Evolutionary conservation across 1,140 invertebrate species (phyloP).

Genomic region (Aphis gossypii): DNA sequence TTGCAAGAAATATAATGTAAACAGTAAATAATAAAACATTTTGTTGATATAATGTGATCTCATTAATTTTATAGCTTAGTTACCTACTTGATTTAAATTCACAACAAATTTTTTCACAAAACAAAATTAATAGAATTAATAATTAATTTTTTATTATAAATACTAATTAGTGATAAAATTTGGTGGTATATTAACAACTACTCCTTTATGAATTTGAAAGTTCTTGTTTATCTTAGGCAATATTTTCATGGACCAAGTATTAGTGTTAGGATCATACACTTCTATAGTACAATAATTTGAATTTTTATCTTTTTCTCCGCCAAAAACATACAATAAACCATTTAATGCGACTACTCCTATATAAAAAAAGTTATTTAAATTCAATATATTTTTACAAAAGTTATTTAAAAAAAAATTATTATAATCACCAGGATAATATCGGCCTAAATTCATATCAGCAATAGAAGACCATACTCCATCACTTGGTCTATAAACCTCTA

Average conservation of each 20-base stretch:
- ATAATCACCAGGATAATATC: conserved; percentile 83
- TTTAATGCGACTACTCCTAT: conserved; percentile 85
- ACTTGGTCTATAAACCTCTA: conserved; percentile 84
- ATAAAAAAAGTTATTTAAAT: conserved; percentile 57
- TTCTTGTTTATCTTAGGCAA: conserved; percentile 74
- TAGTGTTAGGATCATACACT: conserved; percentile 83
- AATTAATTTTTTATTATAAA: no score
- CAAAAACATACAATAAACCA: conserved; percentile 87
- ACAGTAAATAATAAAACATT: no score
- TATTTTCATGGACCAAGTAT: conserved; percentile 82
- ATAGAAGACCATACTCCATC: conserved; percentile 83
- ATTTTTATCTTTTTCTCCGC: conserved; percentile 93
- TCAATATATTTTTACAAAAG: no score
- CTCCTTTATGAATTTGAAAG: conserved; percentile 87
- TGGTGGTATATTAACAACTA: conserved; percentile 84
- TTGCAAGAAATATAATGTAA: no score
- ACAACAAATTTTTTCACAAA: no score
- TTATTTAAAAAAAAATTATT: background rate
- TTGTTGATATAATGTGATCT: no score
- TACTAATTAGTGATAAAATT: background rate
- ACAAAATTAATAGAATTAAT: no score
- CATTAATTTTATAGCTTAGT: no score
- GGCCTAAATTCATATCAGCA: conserved; percentile 89
- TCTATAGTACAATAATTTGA: conserved; percentile 89
- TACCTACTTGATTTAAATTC: no score